Evolutionary conservation across 2,888 invertebrate genomes (phyloP).

Genomic region (Hecatera dysodea): DNA sequence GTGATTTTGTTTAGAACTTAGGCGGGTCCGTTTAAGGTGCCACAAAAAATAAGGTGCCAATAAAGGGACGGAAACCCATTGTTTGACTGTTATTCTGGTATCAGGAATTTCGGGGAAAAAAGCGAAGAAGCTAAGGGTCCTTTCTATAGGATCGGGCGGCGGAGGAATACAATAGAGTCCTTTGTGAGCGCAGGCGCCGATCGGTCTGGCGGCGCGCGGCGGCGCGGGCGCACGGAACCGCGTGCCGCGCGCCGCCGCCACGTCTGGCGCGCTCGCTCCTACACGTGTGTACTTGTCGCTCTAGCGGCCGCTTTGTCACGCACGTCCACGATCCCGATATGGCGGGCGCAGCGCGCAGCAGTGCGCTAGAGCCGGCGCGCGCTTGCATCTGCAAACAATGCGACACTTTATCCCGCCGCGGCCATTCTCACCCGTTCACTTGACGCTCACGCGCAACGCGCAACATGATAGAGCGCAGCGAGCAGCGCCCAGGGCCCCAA

Average conservation of each 20-base stretch:
- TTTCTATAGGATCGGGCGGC: constrained; percentile 83
- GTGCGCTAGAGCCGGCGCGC: constrained; percentile 60
- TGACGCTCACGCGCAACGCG: constrained; percentile 25
- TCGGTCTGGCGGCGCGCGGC: constrained; percentile 84
- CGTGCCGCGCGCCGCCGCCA: constrained; percentile 72
- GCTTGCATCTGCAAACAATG: constrained; percentile 77
- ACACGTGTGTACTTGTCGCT: constrained; percentile 37
- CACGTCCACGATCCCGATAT: constrained; percentile 63
- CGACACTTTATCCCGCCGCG: constrained; percentile 58
- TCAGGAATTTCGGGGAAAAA: constrained; percentile 87
- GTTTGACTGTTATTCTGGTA: constrained; percentile 88
- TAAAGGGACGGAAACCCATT: constrained; percentile 91
- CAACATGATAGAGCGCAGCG: constrained; percentile 11
- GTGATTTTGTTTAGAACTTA: constrained; percentile 84
- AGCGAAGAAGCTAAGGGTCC: constrained; percentile 81
- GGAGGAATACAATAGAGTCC: constrained; percentile 86
- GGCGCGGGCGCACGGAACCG: constrained; percentile 65
- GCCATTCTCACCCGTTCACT: constrained; percentile 28
- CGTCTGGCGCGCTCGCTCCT: constrained; percentile 75
- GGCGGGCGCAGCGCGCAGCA: constrained; percentile 49
- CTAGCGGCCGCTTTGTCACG: constrained; percentile 64
- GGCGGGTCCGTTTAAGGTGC: constrained; percentile 84
- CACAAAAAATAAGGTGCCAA: constrained; percentile 90
- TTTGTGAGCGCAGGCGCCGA: constrained; percentile 90
- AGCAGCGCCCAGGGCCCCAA: too few relatives aligned